Conservation (phyloP, 2,888 invertebrate genomes). For the Melanostoma mellinum region DNA sequence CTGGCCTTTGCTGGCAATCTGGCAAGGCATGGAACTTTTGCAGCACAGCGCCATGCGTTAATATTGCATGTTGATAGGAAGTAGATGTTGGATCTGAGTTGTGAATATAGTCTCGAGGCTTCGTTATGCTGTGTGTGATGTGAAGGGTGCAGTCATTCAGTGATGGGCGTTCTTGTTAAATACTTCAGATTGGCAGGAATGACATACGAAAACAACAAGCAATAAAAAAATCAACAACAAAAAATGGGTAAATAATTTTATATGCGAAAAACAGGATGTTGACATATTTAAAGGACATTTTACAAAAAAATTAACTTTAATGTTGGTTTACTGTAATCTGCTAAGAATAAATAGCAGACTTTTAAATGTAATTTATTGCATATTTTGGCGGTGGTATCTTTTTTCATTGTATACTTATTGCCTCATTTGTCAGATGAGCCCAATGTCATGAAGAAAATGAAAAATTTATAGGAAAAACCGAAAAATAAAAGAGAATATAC, state of each 20-base stretch:
- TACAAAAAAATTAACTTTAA: constrained; percentile 44
- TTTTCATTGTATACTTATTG: constrained; percentile 27
- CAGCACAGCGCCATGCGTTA: constrained; percentile 30
- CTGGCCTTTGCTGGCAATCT: constrained; percentile 20
- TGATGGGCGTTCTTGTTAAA: constrained; percentile 19
- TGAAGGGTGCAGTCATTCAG: constrained; percentile 30
- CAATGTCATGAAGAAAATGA: constrained; percentile 49
- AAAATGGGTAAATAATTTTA: constrained; percentile 43
- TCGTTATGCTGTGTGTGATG: constrained; percentile 30
- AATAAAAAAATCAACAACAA: neutral
- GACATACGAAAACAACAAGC: neutral
- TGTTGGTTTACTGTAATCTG: constrained; percentile 27
- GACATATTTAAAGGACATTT: constrained; percentile 47
- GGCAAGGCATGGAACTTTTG: constrained; percentile 18
- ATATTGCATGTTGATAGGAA: constrained; percentile 54
- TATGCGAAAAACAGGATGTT: constrained; percentile 15
- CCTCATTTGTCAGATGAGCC: constrained; percentile 31
- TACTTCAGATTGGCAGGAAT: constrained; percentile 23
- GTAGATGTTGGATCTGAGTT: neutral
- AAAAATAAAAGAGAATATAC: constrained; percentile 6
- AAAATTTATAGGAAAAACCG: constrained; percentile 33
- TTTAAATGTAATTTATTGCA: constrained; percentile 37
- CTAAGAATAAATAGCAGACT: constrained; percentile 2
- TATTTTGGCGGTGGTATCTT: constrained; percentile 7
- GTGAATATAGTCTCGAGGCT: constrained; percentile 1